A percentile compares a stretch with the other conserved stretches of the same genome.
These are phyloP conservation scores for Hirtodrosophila duncani DNA, from an alignment of 2,888 invertebrate genomes.

Conservation along the genomic window DNA sequence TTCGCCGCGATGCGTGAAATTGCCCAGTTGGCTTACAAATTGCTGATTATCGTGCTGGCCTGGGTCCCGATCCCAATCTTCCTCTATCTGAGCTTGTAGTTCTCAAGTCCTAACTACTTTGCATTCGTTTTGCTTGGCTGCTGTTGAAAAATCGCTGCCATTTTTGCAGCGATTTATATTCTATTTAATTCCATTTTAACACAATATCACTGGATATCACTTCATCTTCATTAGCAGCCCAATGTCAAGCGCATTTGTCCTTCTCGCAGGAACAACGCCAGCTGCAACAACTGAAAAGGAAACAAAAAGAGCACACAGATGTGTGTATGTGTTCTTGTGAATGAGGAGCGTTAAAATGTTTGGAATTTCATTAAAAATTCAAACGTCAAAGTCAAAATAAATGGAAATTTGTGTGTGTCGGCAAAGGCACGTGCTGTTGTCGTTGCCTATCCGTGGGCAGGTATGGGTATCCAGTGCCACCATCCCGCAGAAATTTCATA, in stretches of 20 bases:
- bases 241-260: slow-evolving; percentile 15
- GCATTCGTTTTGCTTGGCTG: slow-evolving; percentile 65
- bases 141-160: slow-evolving; percentile 66
- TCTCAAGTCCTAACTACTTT: slow-evolving; percentile 50
- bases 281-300: slow-evolving; percentile 41
- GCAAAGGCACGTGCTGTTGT: slow-evolving; percentile 57
- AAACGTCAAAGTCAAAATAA: slow-evolving; percentile 70
- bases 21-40: slow-evolving; percentile 47
- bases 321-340: slow-evolving; percentile 7
- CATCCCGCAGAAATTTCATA: too few relatives aligned
- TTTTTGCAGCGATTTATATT: slow-evolving; percentile 71
- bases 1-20: slow-evolving; percentile 58
- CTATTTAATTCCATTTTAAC: slow-evolving; percentile 63
- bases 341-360: slow-evolving; percentile 62
- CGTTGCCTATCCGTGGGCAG: too few relatives aligned
- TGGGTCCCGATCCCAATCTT: not conserved
- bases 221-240: slow-evolving; percentile 65
- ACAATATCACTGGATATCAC: slow-evolving; percentile 55
- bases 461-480: too few relatives aligned
- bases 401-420: slow-evolving; percentile 55
- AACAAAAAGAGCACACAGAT: slow-evolving; percentile 9
- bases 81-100: not conserved
- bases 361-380: slow-evolving; percentile 72
- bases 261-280: slow-evolving; percentile 20
- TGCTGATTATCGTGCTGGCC: slow-evolving; percentile 41